Conservation (phyloP, 2,888 invertebrate species). For the Ornithoptera alexandrae region DNA sequence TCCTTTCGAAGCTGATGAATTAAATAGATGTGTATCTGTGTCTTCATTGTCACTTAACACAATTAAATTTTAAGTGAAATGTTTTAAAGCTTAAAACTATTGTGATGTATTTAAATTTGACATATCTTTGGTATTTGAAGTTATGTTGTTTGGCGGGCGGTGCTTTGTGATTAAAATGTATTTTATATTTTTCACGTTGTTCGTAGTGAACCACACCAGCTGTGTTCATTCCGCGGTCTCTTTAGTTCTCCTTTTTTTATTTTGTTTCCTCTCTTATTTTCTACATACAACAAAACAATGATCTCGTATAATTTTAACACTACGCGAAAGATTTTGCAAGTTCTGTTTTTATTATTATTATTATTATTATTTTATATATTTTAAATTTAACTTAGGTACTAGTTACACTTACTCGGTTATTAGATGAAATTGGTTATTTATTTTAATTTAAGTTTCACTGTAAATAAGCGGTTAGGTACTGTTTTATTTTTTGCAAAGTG, state of each 20-base stretch:
- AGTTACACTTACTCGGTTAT: conserved; percentile 54
- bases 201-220: conserved; percentile 62
- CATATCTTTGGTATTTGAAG: conserved; percentile 21
- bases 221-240: conserved; percentile 62
- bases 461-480: conserved; percentile 61
- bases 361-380: conserved; percentile 33
- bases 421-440: conserved; percentile 74
- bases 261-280: conserved; percentile 39
- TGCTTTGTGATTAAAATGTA: conserved; percentile 24
- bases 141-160: conserved; percentile 18
- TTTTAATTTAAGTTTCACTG: conserved; percentile 54
- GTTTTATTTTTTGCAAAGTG: conserved; percentile 55
- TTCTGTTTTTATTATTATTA: conserved; percentile 34
- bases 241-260: conserved; percentile 40
- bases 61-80: no score
- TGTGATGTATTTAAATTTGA: conserved; percentile 5
- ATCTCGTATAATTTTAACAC: conserved; percentile 69
- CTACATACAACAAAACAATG: conserved; percentile 66
- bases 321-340: conserved; percentile 40
- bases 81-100: no score
- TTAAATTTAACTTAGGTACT: conserved; percentile 37
- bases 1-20: no score
- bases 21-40: no score
- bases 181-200: conserved; percentile 29
- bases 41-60: no score